Conservation (phyloP, 64 coral and sea anemone species). For the Actinia tenebrosa region DNA sequence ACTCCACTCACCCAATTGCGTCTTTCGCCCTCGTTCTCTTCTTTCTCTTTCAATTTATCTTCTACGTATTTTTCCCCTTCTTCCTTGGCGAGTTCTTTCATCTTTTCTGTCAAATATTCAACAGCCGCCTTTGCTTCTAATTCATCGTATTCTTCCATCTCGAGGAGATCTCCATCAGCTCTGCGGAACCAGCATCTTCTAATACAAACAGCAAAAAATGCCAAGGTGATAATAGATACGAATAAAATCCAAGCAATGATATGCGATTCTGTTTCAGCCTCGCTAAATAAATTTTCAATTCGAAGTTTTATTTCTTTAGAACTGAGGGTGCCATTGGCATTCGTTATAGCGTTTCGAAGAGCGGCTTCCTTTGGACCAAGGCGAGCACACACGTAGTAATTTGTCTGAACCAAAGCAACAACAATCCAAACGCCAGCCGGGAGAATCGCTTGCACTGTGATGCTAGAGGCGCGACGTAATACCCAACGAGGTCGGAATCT, state of each 20-base stretch:
- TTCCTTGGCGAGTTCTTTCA: constrained; percentile 19
- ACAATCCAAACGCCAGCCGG: constrained; percentile 43
- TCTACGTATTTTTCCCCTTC: constrained; percentile 27
- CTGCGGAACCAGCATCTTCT: constrained; percentile 35
- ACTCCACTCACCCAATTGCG: not conserved
- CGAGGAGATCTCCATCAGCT: constrained; percentile 23
- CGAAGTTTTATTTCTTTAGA: constrained; percentile 17
- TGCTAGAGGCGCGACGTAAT: not conserved
- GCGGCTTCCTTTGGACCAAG: constrained; percentile 38
- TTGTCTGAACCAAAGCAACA: constrained; percentile 23
- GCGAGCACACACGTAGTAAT: constrained; percentile 40
- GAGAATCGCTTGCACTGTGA: constrained; percentile 15
- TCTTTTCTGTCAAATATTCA: constrained; percentile 8
- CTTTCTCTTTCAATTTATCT: not conserved
- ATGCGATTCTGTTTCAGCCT: constrained; percentile 27
- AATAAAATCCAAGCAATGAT: constrained; percentile 49
- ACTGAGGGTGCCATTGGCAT: constrained; percentile 5
- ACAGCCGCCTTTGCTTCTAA: constrained; percentile 32
- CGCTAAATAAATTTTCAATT: constrained; percentile 20
- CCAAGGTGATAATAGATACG: constrained; percentile 13
- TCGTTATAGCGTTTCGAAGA: not conserved
- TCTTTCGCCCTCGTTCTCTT: not conserved
- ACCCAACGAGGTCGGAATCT: constrained; percentile 5
- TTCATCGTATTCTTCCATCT: constrained; percentile 44
- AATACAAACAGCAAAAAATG: constrained; percentile 28